Evolutionary conservation across 37 sponge, comb jelly and placozoan genomes (phyloP), one percentile per base, ranked within the genome.

Genomic region (Oopsacas minuta): DNA sequence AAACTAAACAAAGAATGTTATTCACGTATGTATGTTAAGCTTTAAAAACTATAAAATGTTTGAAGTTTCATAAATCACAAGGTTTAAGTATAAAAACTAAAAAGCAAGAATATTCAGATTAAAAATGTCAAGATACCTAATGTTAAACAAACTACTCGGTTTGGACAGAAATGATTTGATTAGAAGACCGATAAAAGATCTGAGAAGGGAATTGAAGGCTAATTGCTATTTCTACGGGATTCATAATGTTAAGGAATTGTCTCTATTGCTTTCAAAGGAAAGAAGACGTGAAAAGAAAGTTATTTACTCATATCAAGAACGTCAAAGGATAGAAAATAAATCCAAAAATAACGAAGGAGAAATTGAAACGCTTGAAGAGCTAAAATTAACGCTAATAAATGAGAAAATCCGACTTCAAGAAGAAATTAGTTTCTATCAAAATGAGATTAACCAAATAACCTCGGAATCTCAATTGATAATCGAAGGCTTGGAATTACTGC

Each of bases 231-330:
- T 61, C 3, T 20, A 61, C 22, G 75, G 75, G 28, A 61, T 61
- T 61, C 1, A 3, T 61, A n/a, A 61, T 61, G 75, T 61, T 5
- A 12, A 61, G 75, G 75, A 61, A n/a, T 32, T 61, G 20, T 32
- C 7, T 12, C 30, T 3, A 25, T 34, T 61, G 30, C 75, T 61
- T n/a, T 61, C 75, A n/a, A 61, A 12, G 28, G 75, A 61, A n/a
- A 61, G 75, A 61, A 61, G 75, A n/a, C 75, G 75, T 12, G 75
- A 61, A 61, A 61, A 61, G 30, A 61, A 61, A n/a, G 22, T n/a
- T 7, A 61, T 61, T 32, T 61, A 61, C 28, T 61, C 75, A 25
- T 10, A 25, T 32, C 75, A 61, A 61, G 75, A 61, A n/a, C 75
- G 75, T 12, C 28, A 12, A n/a, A 61, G 75, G 22, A 3, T 32